Evolutionary conservation across 2,113 vertebrate genomes (phyloP).

Genomic region (Oreochromis niloticus): DNA sequence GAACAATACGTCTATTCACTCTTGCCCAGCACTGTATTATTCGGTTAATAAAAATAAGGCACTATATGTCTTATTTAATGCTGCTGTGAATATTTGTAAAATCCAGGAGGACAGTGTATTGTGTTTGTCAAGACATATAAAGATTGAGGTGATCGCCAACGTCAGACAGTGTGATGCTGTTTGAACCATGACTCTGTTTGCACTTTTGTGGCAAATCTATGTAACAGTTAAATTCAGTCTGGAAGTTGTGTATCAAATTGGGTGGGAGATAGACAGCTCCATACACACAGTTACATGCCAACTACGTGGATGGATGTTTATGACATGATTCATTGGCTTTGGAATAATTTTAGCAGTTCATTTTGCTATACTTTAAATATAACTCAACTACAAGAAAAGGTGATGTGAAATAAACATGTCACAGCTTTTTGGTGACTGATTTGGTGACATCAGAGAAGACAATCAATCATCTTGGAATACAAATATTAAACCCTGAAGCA

Average conservation of each 20-base stretch:
- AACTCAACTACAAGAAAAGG: not conserved
- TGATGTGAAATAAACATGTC: not conserved
- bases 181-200: not conserved
- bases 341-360: not conserved
- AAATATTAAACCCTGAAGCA: not conserved
- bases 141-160: not conserved
- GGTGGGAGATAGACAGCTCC: not conserved
- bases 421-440: not conserved
- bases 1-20: not conserved
- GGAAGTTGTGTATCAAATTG: not conserved
- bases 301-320: not conserved
- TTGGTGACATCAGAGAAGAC: not conserved
- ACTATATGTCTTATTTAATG: not conserved
- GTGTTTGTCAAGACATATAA: not conserved
- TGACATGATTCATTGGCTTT: not conserved
- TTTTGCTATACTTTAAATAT: not conserved
- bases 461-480: rapidly evolving
- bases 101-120: not conserved
- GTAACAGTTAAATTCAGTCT: not conserved
- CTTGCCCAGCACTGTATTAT: not conserved
- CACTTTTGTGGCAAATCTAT: not conserved
- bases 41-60: not conserved
- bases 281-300: not conserved
- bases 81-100: not conserved
- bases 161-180: not conserved